Base-by-base conservation (phyloP, 2,113 vertebrate genomes). In the Echinops telfairi region DNA sequence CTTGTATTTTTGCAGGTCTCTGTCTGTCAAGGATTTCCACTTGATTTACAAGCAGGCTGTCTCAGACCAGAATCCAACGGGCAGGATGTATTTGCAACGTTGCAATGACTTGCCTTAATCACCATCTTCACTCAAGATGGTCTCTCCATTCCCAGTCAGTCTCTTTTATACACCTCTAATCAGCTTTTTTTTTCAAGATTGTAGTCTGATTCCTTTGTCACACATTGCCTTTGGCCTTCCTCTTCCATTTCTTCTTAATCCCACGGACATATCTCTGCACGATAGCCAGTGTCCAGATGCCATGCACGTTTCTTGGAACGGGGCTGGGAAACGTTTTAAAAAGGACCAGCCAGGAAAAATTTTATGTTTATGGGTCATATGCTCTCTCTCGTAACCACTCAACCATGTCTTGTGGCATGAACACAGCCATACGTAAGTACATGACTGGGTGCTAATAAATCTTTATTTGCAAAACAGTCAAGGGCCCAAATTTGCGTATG, bases 21-120 rank as follows among this genome's bases (percentile, higher is more conserved):
- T 80, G 90, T 88, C 87, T 92, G 83, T 90, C 60, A 85, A 90
- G 23, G 12, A 73, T 66, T 93, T 92, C 75, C 25, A 25, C 25
- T 2, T 85, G 86, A 89, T 92, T 94, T 90, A 82, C 68, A 68
- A 81, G 53, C 62, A 88, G 20, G 27, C 19, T 47, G 43, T 64
- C 53, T 92, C 75, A 8, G 38, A 80, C 79, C 88, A 10, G n/a
- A 11, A 10, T 76, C 38, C 47, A 66, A 38, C 33, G 47, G 38
- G 70, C 60, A 68, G 0, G 4, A 40, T 33, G 66, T 33, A 88
- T 78, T 87, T 86, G 92, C 83, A 82, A 88, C 70, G 12, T 75
- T 66, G 27, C 17, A 14, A 60, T 62, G n/a, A 31, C 19, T 71
- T 25, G 23, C 90, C 73, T 57, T 2, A 29, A 76, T 70, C 16